These are phyloP conservation scores for Oenanthe melanoleuca DNA, from an alignment of 2,113 vertebrate genomes.

Conservation along the genomic window DNA sequence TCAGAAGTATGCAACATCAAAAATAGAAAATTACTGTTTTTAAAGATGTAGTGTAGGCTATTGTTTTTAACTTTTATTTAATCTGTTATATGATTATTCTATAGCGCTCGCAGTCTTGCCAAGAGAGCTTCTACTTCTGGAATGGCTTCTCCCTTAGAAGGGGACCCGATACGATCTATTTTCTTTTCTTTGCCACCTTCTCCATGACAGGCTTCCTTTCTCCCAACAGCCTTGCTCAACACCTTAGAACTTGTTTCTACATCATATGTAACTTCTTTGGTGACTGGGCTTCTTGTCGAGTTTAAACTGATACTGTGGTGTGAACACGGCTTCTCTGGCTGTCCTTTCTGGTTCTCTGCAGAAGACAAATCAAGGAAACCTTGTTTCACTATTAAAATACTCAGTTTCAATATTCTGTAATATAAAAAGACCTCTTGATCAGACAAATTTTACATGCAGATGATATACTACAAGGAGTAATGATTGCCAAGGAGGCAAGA, in stretches of 20 bases:
- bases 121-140: conserved; percentile 93
- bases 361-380: conserved; percentile 53
- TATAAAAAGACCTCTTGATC: neutral
- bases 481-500: neutral
- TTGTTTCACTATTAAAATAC: conserved; percentile 3
- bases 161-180: conserved; percentile 48
- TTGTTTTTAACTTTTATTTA: conserved; percentile 35
- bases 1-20: conserved; percentile 14
- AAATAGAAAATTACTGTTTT: conserved; percentile 43
- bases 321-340: conserved; percentile 84
- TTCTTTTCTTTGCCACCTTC: conserved; percentile 77
- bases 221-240: conserved; percentile 70
- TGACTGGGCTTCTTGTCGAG: conserved; percentile 76
- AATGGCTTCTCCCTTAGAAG: conserved; percentile 77
- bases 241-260: conserved; percentile 72
- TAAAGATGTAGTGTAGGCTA: conserved; percentile 40
- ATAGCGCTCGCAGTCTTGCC: conserved; percentile 89
- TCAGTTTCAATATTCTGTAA: neutral
- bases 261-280: conserved; percentile 86
- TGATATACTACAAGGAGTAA: neutral
- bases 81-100: conserved; percentile 58
- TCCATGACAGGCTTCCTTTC: conserved; percentile 65
- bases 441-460: neutral
- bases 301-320: conserved; percentile 82
- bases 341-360: conserved; percentile 90